Evolutionary conservation across 2,888 invertebrate species (phyloP).

Genomic region (Quadriops clusia): DNA sequence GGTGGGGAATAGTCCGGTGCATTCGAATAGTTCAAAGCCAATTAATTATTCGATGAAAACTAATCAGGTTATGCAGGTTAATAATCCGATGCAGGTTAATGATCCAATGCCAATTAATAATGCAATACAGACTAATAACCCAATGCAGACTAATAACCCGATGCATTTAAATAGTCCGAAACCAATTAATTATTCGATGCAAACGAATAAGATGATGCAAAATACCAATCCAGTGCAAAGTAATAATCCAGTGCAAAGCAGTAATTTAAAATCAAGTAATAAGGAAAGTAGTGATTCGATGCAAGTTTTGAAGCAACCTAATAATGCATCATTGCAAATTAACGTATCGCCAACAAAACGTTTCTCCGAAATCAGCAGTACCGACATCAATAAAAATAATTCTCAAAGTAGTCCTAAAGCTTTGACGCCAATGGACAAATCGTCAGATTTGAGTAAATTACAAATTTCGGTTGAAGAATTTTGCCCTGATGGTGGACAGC

Average conservation of each 20-base stretch:
- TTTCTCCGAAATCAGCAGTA: slow-evolving; percentile 29
- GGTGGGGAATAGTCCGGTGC: slow-evolving; percentile 28
- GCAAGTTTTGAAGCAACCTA: slow-evolving; percentile 27
- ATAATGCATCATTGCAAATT: slow-evolving; percentile 30
- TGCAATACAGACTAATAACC: slow-evolving; percentile 9
- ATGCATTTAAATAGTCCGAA: slow-evolving; percentile 24
- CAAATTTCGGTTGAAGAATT: slow-evolving; percentile 64
- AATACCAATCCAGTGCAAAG: slow-evolving; percentile 36
- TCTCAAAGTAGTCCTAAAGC: too few relatives aligned
- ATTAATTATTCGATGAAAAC: slow-evolving; percentile 32
- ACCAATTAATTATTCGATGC: slow-evolving; percentile 31
- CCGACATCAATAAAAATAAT: too few relatives aligned
- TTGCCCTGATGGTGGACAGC: slow-evolving; percentile 60
- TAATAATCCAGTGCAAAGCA: slow-evolving; percentile 35
- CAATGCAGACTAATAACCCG: too few relatives aligned
- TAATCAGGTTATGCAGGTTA: slow-evolving; percentile 36
- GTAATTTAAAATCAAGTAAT: slow-evolving; percentile 17
- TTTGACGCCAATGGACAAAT: too few relatives aligned
- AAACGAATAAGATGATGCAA: slow-evolving; percentile 27
- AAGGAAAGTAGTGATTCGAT: slow-evolving; percentile 15
- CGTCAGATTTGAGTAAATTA: too few relatives aligned
- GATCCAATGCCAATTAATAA: slow-evolving; percentile 35
- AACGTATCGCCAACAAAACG: slow-evolving; percentile 28
- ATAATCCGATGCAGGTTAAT: slow-evolving; percentile 35
- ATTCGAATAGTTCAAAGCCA: slow-evolving; percentile 23